Evolutionary conservation across 2,113 vertebrate species (phyloP).

Genomic region (Etheostoma spectabile): DNA sequence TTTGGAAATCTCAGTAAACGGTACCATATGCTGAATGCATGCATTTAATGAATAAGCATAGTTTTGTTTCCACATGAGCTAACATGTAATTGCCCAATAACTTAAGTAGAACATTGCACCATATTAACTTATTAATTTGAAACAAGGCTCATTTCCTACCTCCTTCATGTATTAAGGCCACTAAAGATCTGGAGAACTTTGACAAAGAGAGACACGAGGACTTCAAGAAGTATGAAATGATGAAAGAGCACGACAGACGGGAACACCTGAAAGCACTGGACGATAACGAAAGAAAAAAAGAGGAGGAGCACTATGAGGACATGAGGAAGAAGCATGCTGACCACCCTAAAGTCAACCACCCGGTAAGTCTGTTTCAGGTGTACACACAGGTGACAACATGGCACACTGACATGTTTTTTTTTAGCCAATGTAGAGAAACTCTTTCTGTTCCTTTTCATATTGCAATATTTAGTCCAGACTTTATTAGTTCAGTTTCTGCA

Average conservation of each 20-base stretch:
- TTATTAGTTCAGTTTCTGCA: background rate
- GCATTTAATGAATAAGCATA: background rate
- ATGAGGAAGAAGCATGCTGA: conserved; percentile 96
- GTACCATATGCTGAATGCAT: background rate
- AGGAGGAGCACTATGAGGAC: conserved; percentile 94
- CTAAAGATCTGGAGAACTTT: conserved; percentile 94
- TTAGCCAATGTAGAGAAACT: background rate
- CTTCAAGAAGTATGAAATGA: conserved; percentile 97
- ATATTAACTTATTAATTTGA: background rate
- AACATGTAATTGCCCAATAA: background rate
- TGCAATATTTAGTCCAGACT: background rate
- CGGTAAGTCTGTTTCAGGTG: conserved; percentile 82
- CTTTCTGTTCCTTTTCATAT: background rate
- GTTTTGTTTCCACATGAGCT: background rate
- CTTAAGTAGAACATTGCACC: background rate
- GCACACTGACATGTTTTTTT: background rate
- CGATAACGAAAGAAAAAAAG: conserved; percentile 90
- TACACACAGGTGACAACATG: background rate
- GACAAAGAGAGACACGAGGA: conserved; percentile 96
- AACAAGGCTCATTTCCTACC: background rate
- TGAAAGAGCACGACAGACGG: conserved; percentile 95
- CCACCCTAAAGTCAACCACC: conserved; percentile 98
- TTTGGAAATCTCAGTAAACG: background rate
- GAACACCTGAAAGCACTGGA: conserved; percentile 94
- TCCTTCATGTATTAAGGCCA: conserved; percentile 84